Conservation (phyloP, 2,888 invertebrate genomes). For the Melanostoma scalare region DNA sequence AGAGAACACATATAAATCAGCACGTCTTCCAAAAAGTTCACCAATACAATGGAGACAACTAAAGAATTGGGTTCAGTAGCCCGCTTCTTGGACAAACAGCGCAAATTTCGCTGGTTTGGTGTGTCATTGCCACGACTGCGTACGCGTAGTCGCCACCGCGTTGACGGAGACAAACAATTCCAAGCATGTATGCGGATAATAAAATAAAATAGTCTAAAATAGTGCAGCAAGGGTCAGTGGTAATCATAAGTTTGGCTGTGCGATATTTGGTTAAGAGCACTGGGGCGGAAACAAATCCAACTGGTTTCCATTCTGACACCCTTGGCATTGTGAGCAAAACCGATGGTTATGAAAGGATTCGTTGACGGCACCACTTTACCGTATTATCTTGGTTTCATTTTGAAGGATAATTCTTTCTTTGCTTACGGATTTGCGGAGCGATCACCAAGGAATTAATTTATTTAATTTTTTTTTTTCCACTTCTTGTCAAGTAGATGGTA, state of each 20-base stretch:
- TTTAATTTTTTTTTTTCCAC: slow-evolving; percentile 19
- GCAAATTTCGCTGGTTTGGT: slow-evolving; percentile 37
- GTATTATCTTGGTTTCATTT: slow-evolving; percentile 62
- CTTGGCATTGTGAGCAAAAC: slow-evolving; percentile 60
- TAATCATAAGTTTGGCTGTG: slow-evolving; percentile 54
- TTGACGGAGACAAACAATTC: slow-evolving; percentile 58
- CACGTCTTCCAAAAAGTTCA: slow-evolving; percentile 44
- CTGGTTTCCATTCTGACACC: slow-evolving; percentile 65
- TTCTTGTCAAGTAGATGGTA: slow-evolving; percentile 7
- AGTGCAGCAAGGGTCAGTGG: slow-evolving; percentile 61
- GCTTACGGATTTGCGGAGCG: neutral
- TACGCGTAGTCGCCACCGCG: too few species aligned
- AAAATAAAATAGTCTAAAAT: slow-evolving; percentile 32
- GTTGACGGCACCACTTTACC: slow-evolving; percentile 69
- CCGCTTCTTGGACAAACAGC: slow-evolving; percentile 50
- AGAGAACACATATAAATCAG: slow-evolving; percentile 26
- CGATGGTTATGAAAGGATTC: slow-evolving; percentile 67
- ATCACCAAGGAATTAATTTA: slow-evolving; percentile 38
- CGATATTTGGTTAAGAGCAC: slow-evolving; percentile 56
- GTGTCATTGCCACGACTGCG: slow-evolving; percentile 32
- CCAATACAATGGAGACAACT: slow-evolving; percentile 39
- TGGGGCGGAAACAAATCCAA: slow-evolving; percentile 44
- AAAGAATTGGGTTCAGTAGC: slow-evolving; percentile 46
- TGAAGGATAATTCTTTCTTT: slow-evolving; percentile 66
- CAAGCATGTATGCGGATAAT: slow-evolving; percentile 12